Evolutionary conservation across 2,797 vertebrate genomes (phyloP), one percentile per base, ranked within the genome.

Genomic region (Aythya fuligula): DNA sequence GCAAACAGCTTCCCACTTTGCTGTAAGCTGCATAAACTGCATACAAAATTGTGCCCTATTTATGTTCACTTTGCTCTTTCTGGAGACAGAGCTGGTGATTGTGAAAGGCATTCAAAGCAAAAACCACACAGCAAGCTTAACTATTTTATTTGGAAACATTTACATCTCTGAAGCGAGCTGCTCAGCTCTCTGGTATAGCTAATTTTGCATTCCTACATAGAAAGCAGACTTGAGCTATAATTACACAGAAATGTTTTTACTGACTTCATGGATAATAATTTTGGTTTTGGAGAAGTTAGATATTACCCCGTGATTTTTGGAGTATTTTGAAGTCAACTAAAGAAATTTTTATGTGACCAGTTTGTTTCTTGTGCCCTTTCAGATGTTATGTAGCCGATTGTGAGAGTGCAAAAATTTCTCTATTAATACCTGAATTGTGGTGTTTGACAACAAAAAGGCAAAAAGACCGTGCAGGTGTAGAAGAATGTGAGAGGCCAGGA

Each of bases 381-480:
- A 57, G 36, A 83, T 2, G 10, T 19, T 25, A 8, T 4, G 0
- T 1, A 12, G 53, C 56, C 71, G 32, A 56, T 24, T 7, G 0
- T 1, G 62, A 19, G 10, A 4, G 30, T 13, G 12, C 24, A 45
- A 16, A 47, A 14, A n/a, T 10, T 2, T 19, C 38, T 2, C 80
- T n/a, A 6, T 6, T 2, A 5, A 9, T 20, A 18, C 12, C 32
- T 20, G 36, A 6, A 0, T 6, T 11, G 47, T 34, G 81, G 20
- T 34, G 34, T 22, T 51, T 69, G 45, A 7, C 0, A 2, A 1
- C 2, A 64, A 47, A 16, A 13, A 36, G 51, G 60, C 38, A 3
- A 11, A 41, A 70, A 27, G 54, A 18, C 28, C 0, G 0, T 7
- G 73, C 3, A 1, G 71, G 69, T 51, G 41, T 2, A 24, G 71